Evolutionary conservation across 2,888 invertebrate species (phyloP).

Genomic region (Oligia fasciuncula): DNA sequence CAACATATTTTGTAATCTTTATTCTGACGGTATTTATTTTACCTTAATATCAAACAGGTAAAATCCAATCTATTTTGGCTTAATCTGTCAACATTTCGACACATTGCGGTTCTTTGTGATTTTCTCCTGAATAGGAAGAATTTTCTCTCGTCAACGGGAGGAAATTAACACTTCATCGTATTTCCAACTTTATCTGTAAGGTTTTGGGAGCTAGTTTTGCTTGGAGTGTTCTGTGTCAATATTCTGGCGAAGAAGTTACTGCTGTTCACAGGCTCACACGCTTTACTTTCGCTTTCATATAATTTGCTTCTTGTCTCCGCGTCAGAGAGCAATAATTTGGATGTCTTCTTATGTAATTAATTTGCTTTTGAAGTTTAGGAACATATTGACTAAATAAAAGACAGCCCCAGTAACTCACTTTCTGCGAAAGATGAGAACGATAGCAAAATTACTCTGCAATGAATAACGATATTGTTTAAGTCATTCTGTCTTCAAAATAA

Average conservation of each 20-base stretch:
- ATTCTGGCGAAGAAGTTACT: constrained; percentile 1
- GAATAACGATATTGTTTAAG: background rate
- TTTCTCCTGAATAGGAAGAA: constrained; percentile 33
- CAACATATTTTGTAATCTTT: constrained; percentile 12
- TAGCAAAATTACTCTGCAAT: background rate
- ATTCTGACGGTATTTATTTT: constrained; percentile 25
- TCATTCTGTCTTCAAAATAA: constrained; percentile 8
- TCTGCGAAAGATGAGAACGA: too few species aligned
- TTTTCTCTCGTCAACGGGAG: background rate
- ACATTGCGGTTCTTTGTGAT: constrained; percentile 28
- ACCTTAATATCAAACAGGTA: constrained; percentile 24
- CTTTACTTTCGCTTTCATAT: constrained; percentile 29
- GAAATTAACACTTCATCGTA: constrained; percentile 16
- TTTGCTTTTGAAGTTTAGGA: background rate
- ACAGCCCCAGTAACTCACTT: background rate
- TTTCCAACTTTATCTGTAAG: background rate
- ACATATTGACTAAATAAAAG: too few species aligned
- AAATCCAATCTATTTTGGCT: constrained; percentile 43
- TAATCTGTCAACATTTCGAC: constrained; percentile 51
- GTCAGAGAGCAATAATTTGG: background rate
- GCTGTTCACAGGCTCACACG: background rate
- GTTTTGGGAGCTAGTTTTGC: background rate
- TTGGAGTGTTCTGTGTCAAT: constrained; percentile 1
- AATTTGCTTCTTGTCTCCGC: background rate
- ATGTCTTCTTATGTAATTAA: background rate